Base-by-base conservation (phyloP, 2,797 vertebrate genomes). In the Streptopelia turtur region DNA sequence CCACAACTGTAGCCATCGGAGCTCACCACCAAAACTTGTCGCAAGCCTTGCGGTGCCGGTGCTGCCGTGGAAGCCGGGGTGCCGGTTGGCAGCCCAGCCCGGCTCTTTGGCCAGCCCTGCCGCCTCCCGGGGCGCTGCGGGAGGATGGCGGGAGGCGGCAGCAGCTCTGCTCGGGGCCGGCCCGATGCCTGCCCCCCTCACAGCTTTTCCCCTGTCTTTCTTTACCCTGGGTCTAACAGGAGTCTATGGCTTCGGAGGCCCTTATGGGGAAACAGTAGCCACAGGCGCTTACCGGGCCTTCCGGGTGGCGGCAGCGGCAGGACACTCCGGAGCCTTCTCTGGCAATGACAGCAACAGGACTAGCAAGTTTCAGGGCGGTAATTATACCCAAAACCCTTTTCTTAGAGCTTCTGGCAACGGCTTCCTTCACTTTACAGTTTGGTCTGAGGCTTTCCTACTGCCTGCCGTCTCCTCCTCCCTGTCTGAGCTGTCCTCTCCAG, bases 331-430 rank as follows among this genome's bases (percentile, higher is more conserved):
- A 98, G 97, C 98, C 97, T 98, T 98, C 97, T 97, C 98, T 92
- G 97, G 98, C 97, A 97, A 95, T 97, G 98, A 98, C 96, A 97
- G 96, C 98, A 95, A 97, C 98, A 98, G 98, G 97, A 98, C 98
- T 98, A 98, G 97, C 98, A 98, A 98, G 98, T 97, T 98, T 97
- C 98, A 98, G 98, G 98, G 98, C 97, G 98, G 98, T 98, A 98
- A 98, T 98, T 98, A 98, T 97, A 97, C 97, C 96, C 96, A 89
- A 92, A 96, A 37, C 94, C 94, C 90, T 95, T 96, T 89, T 96
- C 94, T 92, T 96, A 96, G 95, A 96, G 95, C 97, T 97, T 97
- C 89, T 94, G 92, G 93, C 95, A 94, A 93, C 41, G 8, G 94
- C 94, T 96, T 96, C 87, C 83, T 96, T 90, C 95, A 95, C 92